Evolutionary conservation across 2,113 vertebrate genomes (phyloP).

Genomic region (Pristiophorus japonicus): DNA sequence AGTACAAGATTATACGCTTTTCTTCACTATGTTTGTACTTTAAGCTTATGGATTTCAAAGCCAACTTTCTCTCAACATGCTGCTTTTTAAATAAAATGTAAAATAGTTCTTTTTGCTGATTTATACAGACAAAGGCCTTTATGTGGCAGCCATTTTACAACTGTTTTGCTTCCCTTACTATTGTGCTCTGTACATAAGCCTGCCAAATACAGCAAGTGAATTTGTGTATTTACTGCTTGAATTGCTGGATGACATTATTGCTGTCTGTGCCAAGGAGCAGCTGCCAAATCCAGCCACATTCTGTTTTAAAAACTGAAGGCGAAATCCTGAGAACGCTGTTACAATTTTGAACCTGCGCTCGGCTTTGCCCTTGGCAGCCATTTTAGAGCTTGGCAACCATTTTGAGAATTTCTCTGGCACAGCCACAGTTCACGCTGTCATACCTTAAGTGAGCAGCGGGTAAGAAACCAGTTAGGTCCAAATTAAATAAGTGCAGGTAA

Average conservation of each 20-base stretch:
- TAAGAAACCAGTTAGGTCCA: constrained; percentile 57
- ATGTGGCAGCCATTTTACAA: constrained; percentile 32
- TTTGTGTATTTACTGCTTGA: constrained; percentile 68
- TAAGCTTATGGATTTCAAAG: not conserved
- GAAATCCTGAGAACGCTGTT: constrained; percentile 53
- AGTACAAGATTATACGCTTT: not conserved
- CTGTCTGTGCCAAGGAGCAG: constrained; percentile 69
- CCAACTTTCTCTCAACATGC: not conserved
- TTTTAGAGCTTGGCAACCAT: constrained; percentile 98
- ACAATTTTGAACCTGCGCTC: constrained; percentile 63
- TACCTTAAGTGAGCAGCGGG: constrained; percentile 66
- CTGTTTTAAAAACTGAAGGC: constrained; percentile 50
- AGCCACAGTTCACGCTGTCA: constrained; percentile 67
- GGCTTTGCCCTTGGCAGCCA: constrained; percentile 84
- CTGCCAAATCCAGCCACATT: constrained; percentile 78
- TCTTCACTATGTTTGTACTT: not conserved
- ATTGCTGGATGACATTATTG: constrained; percentile 81
- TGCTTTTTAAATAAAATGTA: constrained; percentile 25
- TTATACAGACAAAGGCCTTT: constrained; percentile 32
- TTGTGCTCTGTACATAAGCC: constrained; percentile 49
- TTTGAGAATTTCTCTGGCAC: constrained; percentile 81
- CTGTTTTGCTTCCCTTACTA: constrained; percentile 31
- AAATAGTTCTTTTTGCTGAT: constrained; percentile 1
- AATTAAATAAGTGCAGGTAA: constrained; percentile 55
- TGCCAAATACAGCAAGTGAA: constrained; percentile 70